These are phyloP conservation scores for Microctenopoma stevenorrisi DNA, from an alignment of 2,797 vertebrate species.

Conservation along the genomic window DNA sequence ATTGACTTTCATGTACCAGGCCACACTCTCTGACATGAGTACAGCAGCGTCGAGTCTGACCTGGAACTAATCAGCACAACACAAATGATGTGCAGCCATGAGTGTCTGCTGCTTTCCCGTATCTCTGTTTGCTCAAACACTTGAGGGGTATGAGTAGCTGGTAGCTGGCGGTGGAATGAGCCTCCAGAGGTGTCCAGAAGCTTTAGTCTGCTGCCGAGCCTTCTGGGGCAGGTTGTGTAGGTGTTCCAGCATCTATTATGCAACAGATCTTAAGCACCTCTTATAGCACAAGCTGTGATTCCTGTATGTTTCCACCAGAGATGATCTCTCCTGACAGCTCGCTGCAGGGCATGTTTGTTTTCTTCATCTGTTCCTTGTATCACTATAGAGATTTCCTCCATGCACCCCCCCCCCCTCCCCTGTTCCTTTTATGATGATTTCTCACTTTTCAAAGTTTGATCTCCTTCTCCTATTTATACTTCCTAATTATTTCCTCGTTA, in stretches of 20 bases:
- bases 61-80: constrained; percentile 26
- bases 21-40: neutral
- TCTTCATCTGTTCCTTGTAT: constrained; percentile 63
- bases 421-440: constrained; percentile 40
- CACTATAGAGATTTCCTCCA: constrained; percentile 38
- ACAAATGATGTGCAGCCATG: constrained; percentile 2
- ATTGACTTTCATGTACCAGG: constrained; percentile 12
- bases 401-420: constrained; percentile 16
- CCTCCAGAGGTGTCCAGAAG: constrained; percentile 40
- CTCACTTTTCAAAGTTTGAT: constrained; percentile 41
- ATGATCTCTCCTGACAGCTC: constrained; percentile 60
- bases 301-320: constrained; percentile 59
- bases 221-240: constrained; percentile 44
- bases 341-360: constrained; percentile 72
- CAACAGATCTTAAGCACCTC: constrained; percentile 63
- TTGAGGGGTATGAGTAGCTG: constrained; percentile 32
- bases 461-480: constrained; percentile 38
- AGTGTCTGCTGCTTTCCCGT: constrained; percentile 5
- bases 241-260: constrained; percentile 69
- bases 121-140: constrained; percentile 17
- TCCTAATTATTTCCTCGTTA: constrained; percentile 6
- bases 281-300: constrained; percentile 63
- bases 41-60: neutral
- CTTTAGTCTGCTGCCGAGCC: constrained; percentile 38
- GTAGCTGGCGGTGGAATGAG: constrained; percentile 10